Evolutionary conservation across 2,888 invertebrate species (phyloP).

Genomic region (Eupithecia insigniata): DNA sequence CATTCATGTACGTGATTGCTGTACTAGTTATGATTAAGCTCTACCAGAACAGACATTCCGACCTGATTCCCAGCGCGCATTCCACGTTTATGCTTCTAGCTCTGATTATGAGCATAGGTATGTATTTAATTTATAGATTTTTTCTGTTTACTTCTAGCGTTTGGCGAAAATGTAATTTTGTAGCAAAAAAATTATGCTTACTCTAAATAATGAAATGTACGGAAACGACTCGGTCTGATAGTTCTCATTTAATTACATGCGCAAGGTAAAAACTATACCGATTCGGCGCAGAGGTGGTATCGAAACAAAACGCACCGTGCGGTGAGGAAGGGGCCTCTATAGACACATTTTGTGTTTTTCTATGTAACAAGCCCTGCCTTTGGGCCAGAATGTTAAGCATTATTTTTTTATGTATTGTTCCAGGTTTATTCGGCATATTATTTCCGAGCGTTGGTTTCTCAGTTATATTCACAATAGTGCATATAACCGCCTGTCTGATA

Average conservation of each 20-base stretch:
- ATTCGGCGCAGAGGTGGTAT: too few species aligned
- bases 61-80: slow-evolving; percentile 93
- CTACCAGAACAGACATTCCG: slow-evolving; percentile 94
- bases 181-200: too few species aligned
- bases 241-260: too few species aligned
- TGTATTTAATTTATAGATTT: slow-evolving; percentile 2
- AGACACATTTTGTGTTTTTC: too few species aligned
- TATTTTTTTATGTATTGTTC: background rate
- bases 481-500: slow-evolving; percentile 86
- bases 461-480: slow-evolving; percentile 88
- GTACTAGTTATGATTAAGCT: slow-evolving; percentile 93
- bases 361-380: too few species aligned
- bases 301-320: too few species aligned
- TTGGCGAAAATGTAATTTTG: too few species aligned
- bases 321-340: too few species aligned
- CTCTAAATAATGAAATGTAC: too few species aligned
- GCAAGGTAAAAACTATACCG: too few species aligned
- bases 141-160: too few species aligned
- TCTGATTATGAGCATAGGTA: slow-evolving; percentile 88
- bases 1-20: slow-evolving; percentile 96
- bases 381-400: background rate
- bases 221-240: too few species aligned
- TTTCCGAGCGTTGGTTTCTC: slow-evolving; percentile 87
- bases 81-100: slow-evolving; percentile 91
- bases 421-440: slow-evolving; percentile 87